Evolutionary conservation across 2,797 vertebrate species (phyloP).

Genomic region (Galaxias olidus): DNA sequence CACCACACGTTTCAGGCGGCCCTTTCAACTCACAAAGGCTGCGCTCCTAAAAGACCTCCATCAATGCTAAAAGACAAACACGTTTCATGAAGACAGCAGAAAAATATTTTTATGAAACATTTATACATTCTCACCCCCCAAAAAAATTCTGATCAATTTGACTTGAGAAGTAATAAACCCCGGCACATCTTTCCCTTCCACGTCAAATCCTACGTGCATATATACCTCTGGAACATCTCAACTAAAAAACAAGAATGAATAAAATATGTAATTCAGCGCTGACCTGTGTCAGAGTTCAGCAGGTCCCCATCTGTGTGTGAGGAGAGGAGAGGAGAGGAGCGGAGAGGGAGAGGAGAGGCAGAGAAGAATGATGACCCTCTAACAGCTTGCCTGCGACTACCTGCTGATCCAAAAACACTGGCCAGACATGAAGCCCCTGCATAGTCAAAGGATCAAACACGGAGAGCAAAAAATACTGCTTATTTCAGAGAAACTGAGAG

Average conservation of each 20-base stretch:
- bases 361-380: conserved; percentile 89
- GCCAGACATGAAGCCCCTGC: conserved; percentile 89
- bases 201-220: conserved; percentile 48
- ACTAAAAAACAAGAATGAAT: conserved; percentile 75
- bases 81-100: conserved; percentile 21
- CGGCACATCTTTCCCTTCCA: conserved; percentile 38
- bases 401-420: conserved; percentile 98
- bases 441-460: conserved; percentile 92
- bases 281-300: conserved; percentile 93
- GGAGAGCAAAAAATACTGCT: conserved; percentile 80
- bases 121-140: no score
- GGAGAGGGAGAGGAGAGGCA: conserved; percentile 71
- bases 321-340: conserved; percentile 47
- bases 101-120: conserved; percentile 7
- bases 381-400: conserved; percentile 91
- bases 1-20: conserved; percentile 60
- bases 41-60: neutral
- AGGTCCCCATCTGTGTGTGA: conserved; percentile 93
- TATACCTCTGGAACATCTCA: conserved; percentile 52
- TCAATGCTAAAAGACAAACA: conserved; percentile 21
- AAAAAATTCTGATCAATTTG: no score
- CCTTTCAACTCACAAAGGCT: conserved; percentile 56
- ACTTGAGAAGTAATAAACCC: no score
- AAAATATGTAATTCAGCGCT: conserved; percentile 87
- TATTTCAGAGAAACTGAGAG: conserved; percentile 80